Evolutionary conservation across 2,888 invertebrate species (phyloP).

Genomic region (Heterodera filipjevi): DNA sequence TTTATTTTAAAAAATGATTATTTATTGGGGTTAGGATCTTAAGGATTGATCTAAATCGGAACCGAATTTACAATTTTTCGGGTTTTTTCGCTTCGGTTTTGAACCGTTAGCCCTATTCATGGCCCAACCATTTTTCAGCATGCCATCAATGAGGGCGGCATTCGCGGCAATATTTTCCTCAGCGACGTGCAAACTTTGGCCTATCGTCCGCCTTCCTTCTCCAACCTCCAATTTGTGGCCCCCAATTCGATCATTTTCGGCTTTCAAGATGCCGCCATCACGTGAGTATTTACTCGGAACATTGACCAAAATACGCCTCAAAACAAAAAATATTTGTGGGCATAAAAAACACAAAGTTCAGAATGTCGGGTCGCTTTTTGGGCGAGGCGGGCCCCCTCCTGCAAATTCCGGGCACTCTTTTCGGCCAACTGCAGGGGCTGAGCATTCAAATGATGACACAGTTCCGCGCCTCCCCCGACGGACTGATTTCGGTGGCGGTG

Average conservation of each 20-base stretch:
- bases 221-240: conserved; percentile 58
- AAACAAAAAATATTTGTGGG: too few species aligned
- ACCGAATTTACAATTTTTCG: too few species aligned
- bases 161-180: conserved; percentile 54
- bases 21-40: too few species aligned
- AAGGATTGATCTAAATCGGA: too few species aligned
- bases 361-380: conserved; percentile 47
- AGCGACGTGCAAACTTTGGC: conserved; percentile 52
- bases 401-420: conserved; percentile 48
- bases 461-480: conserved; percentile 47
- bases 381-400: conserved; percentile 47
- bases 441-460: conserved; percentile 50
- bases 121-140: conserved; percentile 32
- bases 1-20: too few species aligned
- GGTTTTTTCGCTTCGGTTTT: too few species aligned
- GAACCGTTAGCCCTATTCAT: too few species aligned
- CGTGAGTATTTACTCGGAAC: conserved; percentile 45
- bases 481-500: conserved; percentile 54
- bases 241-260: conserved; percentile 55
- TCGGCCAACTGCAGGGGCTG: conserved; percentile 56
- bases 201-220: conserved; percentile 56
- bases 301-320: too few species aligned
- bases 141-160: conserved; percentile 55
- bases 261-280: conserved; percentile 56
- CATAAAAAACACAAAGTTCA: conserved; percentile 24